These are phyloP conservation scores for Leptinotarsa defecta DNA, from an alignment of 1,140 invertebrate species.

Conservation along the genomic window DNA sequence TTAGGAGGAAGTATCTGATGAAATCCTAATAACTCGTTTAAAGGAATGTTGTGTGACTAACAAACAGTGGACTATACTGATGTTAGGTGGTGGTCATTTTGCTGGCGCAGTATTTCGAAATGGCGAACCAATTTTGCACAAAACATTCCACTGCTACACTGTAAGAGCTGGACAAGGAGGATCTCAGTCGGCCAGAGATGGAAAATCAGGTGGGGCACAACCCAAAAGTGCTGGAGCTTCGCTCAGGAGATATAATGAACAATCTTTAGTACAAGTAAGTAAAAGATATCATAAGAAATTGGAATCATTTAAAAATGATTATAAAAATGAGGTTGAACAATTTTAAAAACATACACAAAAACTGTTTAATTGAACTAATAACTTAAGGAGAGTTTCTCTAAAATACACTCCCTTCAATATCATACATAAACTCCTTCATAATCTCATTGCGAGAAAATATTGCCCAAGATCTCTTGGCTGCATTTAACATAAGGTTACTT, in stretches of 20 bases:
- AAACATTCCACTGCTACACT: slow-evolving; percentile 87
- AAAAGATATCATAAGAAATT: too few relatives aligned
- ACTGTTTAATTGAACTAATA: too few relatives aligned
- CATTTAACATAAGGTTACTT: too few relatives aligned
- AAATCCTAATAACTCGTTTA: slow-evolving; percentile 31
- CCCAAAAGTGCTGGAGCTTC: slow-evolving; percentile 82
- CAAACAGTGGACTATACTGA: slow-evolving; percentile 71
- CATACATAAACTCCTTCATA: too few relatives aligned
- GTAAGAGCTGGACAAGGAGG: slow-evolving; percentile 83
- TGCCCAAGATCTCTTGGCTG: too few relatives aligned
- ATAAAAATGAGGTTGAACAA: too few relatives aligned
- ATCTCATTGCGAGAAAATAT: too few relatives aligned
- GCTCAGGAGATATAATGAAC: slow-evolving; percentile 79
- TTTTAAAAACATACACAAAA: too few relatives aligned
- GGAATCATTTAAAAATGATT: too few relatives aligned
- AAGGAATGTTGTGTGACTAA: slow-evolving; percentile 36
- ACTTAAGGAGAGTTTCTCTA: too few relatives aligned
- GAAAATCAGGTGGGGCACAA: slow-evolving; percentile 65
- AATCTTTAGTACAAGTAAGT: too few relatives aligned
- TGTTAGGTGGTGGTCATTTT: slow-evolving; percentile 87
- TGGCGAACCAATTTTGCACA: slow-evolving; percentile 70
- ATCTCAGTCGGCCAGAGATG: slow-evolving; percentile 72
- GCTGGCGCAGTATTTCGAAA: slow-evolving; percentile 81
- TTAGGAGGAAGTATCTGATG: slow-evolving; percentile 38
- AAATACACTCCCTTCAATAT: too few relatives aligned